phyloP scores from a whole-genome alignment of 2,888 invertebrate genomes.

The Cremastobaeus sp. region DNA sequence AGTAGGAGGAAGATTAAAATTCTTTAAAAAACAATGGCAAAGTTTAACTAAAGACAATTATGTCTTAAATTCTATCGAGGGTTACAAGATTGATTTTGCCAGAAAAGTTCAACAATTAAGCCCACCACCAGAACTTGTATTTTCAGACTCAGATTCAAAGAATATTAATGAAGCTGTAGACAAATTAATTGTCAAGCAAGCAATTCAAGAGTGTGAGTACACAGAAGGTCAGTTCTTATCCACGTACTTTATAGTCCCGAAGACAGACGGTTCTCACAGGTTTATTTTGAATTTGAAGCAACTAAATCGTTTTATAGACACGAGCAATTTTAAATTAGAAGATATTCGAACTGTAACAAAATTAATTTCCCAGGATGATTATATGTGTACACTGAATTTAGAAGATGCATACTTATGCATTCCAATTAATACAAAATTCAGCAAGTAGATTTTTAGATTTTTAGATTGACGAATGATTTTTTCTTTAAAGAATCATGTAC shows the following conservation, averaged over 20 bases:
- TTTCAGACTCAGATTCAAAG: neutral
- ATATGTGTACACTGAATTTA: conserved; percentile 8
- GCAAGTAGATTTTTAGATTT: no score
- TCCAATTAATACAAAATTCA: conserved; percentile 22
- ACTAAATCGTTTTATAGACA: no score
- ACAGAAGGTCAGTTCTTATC: no score
- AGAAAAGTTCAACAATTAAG: neutral
- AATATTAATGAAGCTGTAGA: conserved; percentile 1
- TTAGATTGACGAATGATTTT: conserved; percentile 1
- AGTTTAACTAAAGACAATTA: conserved; percentile 26
- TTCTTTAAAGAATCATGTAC: no score
- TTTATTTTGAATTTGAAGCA: conserved; percentile 58
- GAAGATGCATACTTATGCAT: conserved; percentile 29
- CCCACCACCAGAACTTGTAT: neutral
- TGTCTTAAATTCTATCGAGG: conserved; percentile 7
- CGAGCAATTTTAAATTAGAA: conserved; percentile 63
- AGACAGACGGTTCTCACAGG: conserved; percentile 4
- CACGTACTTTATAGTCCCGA: neutral
- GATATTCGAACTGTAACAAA: conserved; percentile 56
- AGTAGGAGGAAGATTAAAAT: conserved; percentile 23
- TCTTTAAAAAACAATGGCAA: conserved; percentile 17
- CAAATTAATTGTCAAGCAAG: conserved; percentile 10
- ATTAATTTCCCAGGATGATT: neutral
- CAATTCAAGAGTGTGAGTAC: conserved; percentile 11
- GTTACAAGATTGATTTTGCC: neutral